These are phyloP conservation scores for Pygmarrhopalites habei DNA, from an alignment of 1,140 invertebrate species.

Conservation along the genomic window DNA sequence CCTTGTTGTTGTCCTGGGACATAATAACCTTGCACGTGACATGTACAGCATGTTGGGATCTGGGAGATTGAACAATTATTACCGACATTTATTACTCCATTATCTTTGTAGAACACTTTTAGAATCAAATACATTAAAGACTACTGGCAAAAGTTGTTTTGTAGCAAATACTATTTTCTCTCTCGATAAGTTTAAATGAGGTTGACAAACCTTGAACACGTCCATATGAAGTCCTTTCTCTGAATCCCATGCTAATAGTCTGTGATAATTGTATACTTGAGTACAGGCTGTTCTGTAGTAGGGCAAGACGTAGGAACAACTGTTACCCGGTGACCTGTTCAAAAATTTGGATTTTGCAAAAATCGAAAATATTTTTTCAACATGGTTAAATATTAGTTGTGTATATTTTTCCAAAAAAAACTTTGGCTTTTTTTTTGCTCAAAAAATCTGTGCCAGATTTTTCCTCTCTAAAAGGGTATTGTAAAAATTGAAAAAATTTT, in stretches of 20 bases:
- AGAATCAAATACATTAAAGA: too few relatives aligned
- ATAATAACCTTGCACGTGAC: slow-evolving; percentile 64
- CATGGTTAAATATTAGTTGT: too few relatives aligned
- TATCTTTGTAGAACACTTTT: not conserved
- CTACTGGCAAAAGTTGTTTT: too few relatives aligned
- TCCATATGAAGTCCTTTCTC: slow-evolving; percentile 74
- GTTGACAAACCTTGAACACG: slow-evolving; percentile 61
- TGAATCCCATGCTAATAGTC: slow-evolving; percentile 75
- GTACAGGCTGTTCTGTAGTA: slow-evolving; percentile 72
- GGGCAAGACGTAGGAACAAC: slow-evolving; percentile 69
- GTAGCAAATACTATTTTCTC: too few relatives aligned
- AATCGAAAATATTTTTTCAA: not conserved
- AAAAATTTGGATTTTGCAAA: slow-evolving; percentile 12
- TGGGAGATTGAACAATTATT: slow-evolving; percentile 38
- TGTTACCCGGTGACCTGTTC: slow-evolving; percentile 59
- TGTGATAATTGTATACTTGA: slow-evolving; percentile 78
- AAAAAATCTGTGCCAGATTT: too few relatives aligned
- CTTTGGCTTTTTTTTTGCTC: too few relatives aligned
- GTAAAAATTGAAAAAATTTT: too few relatives aligned
- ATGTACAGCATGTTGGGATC: slow-evolving; percentile 75
- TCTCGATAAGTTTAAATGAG: slow-evolving; percentile 7
- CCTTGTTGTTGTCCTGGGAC: slow-evolving; percentile 26
- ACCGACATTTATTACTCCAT: not conserved
- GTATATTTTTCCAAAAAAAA: too few relatives aligned
- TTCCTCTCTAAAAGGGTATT: too few relatives aligned